phyloP scores from a whole-genome alignment of 2,888 invertebrate species.

The Aricia artaxerxes region DNA sequence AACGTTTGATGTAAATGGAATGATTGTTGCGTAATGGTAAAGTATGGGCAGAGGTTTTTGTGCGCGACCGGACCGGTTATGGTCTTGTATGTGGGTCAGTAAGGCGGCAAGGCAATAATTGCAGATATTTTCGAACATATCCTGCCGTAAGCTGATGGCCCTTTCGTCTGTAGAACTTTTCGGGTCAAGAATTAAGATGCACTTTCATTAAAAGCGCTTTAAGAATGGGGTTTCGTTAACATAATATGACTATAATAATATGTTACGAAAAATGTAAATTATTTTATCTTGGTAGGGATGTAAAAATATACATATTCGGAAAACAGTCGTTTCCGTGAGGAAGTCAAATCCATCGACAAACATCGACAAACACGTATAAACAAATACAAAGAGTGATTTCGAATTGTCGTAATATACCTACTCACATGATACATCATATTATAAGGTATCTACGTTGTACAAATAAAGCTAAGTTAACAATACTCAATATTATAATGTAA shows the following conservation, averaged over 20 bases:
- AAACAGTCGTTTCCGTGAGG: too few relatives aligned
- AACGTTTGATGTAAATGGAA: slow-evolving; percentile 21
- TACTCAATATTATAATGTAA: not conserved
- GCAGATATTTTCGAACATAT: not conserved
- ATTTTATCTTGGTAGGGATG: too few relatives aligned
- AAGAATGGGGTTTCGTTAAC: not conserved
- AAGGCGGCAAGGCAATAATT: slow-evolving; percentile 17
- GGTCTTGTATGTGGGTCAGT: slow-evolving; percentile 24
- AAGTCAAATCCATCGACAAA: too few relatives aligned
- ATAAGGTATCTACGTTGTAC: too few relatives aligned
- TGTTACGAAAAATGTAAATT: not conserved
- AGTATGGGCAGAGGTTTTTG: slow-evolving; percentile 16
- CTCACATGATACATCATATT: too few relatives aligned
- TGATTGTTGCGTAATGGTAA: slow-evolving; percentile 19
- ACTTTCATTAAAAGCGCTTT: not conserved
- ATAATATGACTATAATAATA: not conserved
- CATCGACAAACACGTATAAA: too few relatives aligned
- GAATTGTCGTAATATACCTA: too few relatives aligned
- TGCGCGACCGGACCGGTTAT: slow-evolving; percentile 11
- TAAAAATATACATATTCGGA: too few relatives aligned
- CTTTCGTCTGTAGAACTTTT: not conserved
- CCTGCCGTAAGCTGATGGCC: not conserved
- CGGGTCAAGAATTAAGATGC: not conserved
- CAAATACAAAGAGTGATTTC: too few relatives aligned
- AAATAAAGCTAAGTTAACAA: too few relatives aligned